phyloP scores from a whole-genome alignment of 2,797 vertebrate genomes.

The Rousettus madagascariensis region DNA sequence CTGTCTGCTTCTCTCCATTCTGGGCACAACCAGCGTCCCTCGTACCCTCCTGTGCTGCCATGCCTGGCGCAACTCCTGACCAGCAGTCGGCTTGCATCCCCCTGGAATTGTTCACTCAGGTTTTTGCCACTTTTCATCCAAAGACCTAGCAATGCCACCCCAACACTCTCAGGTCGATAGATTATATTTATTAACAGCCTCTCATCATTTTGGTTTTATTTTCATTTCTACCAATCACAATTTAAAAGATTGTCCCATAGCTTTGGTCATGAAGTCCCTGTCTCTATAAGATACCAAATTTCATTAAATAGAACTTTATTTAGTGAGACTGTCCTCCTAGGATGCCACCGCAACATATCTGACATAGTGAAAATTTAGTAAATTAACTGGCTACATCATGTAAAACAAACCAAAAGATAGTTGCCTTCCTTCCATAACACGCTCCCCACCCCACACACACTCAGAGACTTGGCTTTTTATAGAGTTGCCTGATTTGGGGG shows the following conservation, averaged over 20 bases:
- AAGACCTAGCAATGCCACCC: background rate
- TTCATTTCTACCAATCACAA: background rate
- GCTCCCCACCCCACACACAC: too few species aligned
- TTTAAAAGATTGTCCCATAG: background rate
- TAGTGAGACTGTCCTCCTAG: background rate
- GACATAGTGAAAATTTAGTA: background rate
- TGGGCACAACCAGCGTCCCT: fast-evolving
- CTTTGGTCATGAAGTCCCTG: background rate
- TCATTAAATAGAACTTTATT: background rate
- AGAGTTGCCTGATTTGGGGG: background rate
- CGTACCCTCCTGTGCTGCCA: fast-evolving
- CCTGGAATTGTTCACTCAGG: background rate
- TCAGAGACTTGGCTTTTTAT: background rate
- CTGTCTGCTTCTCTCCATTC: too few species aligned
- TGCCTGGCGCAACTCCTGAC: fast-evolving
- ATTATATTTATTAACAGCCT: background rate
- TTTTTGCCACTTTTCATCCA: background rate
- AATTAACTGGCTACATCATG: background rate
- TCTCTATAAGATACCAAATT: background rate
- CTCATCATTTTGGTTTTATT: background rate
- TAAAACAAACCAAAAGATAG: background rate
- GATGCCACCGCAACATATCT: background rate
- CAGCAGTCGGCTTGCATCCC: fast-evolving
- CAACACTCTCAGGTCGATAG: background rate
- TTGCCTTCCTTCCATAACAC: background rate